Evolutionary conservation across 2,797 vertebrate species (phyloP), one percentile per base, ranked within the genome.

Genomic region (Cossypha polioptera): DNA sequence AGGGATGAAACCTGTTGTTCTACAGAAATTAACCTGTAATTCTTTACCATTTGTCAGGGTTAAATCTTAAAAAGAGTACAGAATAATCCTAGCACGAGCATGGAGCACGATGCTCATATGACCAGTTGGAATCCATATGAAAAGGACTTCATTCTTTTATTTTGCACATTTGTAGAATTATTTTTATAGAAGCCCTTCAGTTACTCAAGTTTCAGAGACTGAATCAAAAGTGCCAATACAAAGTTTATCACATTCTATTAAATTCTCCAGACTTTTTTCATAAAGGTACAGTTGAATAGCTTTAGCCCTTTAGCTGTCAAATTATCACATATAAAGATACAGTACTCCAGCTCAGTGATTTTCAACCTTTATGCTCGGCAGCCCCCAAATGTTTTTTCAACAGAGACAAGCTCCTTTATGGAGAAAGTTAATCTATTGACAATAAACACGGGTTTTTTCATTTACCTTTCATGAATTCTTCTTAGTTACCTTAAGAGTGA

Each of bases 241-340:
- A 91, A 95, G 86, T 95, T 95, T 93, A 92, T 71, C 88, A 71
- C 67, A 76, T 85, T 73, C 86, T 90, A 87, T 93, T 95, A 73
- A 90, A 69, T 93, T 84, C 79, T 95, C 66, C 88, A 90, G 90
- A 79, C 77, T 66, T 75, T 94, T 79, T 90, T 86, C 86, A 95
- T 87, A 90, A 88, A 92, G 67, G 86, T 90, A 76, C 59, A 88
- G 77, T 36, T 94, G 88, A 97, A 92, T 51, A 95, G 71, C 83
- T 94, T 94, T 94, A 95, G 83, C 69, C 80, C 71, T 95, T 93
- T 88, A 90, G 71, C 88, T 95, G 74, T 86, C 94, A 92, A 93
- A 95, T 95, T 94, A 95, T 57, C 81, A 90, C 77, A 59, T 63
- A 94, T 76, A 95, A 92, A 96, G 86, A 79, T 43, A 86, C 51